Percentiles rank a stretch among this genome's conserved stretches.
phyloP scores from a whole-genome alignment of 2,888 invertebrate genomes.

The Arrhopalites spinosus region DNA sequence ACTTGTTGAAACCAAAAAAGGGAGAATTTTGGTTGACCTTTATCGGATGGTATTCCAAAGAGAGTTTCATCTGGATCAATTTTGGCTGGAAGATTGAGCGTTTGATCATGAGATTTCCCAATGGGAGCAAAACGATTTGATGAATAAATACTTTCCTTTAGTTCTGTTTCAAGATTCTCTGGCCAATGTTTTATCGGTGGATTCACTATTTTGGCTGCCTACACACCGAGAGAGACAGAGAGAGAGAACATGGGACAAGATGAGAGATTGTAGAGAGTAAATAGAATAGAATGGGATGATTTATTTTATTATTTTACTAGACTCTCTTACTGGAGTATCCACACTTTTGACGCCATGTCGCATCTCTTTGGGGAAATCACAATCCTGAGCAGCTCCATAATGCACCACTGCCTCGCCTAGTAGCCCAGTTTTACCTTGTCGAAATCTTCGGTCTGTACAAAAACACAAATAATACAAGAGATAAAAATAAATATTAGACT shows the following conservation, averaged over 20 bases:
- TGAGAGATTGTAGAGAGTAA: background rate
- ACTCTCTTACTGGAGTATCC: too few relatives aligned
- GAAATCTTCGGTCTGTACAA: slow-evolving; percentile 49
- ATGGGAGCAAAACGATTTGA: slow-evolving; percentile 62
- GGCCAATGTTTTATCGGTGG: slow-evolving; percentile 61
- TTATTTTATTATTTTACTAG: too few relatives aligned
- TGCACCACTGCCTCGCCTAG: slow-evolving; percentile 49
- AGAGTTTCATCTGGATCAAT: slow-evolving; percentile 60
- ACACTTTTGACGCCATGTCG: slow-evolving; percentile 46
- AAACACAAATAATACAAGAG: too few relatives aligned
- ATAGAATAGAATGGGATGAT: background rate
- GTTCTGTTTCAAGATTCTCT: slow-evolving; percentile 61
- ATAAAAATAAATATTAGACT: too few relatives aligned
- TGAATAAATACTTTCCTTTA: slow-evolving; percentile 62
- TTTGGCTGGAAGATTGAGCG: slow-evolving; percentile 61
- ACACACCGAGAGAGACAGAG: too few relatives aligned
- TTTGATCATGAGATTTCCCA: slow-evolving; percentile 61
- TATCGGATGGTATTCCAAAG: slow-evolving; percentile 59
- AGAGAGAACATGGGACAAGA: too few relatives aligned
- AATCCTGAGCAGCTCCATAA: slow-evolving; percentile 54
- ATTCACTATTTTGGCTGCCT: slow-evolving; percentile 58
- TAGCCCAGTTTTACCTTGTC: slow-evolving; percentile 44
- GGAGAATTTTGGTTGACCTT: background rate
- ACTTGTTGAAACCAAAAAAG: background rate
- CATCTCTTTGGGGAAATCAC: slow-evolving; percentile 48